Evolutionary conservation across 2,888 invertebrate genomes (phyloP).

Genomic region (Acanthoscelides obtectus): DNA sequence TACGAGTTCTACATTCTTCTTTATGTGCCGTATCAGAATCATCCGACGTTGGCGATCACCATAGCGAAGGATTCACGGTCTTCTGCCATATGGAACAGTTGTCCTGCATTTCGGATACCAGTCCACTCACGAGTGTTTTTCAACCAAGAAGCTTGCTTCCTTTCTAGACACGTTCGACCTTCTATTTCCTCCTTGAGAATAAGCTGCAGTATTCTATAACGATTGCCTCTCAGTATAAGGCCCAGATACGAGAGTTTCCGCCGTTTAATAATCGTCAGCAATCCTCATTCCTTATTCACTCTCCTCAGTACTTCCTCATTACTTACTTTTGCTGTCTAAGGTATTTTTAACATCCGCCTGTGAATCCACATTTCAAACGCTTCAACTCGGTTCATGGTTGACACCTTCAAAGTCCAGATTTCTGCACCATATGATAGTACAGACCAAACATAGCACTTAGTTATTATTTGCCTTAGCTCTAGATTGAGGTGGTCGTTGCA

Average conservation of each 20-base stretch:
- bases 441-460: neutral
- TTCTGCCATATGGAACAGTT: no score
- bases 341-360: neutral
- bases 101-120: no score
- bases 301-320: neutral
- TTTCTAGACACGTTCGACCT: neutral
- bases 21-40: no score
- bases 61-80: no score
- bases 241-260: neutral
- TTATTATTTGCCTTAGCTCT: neutral
- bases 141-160: no score
- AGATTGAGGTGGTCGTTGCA: neutral
- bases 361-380: slow-evolving; percentile 1
- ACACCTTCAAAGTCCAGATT: neutral
- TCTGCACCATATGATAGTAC: neutral
- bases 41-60: no score
- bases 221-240: neutral
- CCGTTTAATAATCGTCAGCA: neutral
- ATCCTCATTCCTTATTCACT: neutral
- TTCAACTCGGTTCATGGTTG: neutral
- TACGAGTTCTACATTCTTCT: no score
- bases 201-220: no score
- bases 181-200: neutral
- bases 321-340: neutral
- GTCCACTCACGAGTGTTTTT: no score